These are phyloP conservation scores for Plectropomus leopardus DNA, from an alignment of 2,113 vertebrate species.

Conservation along the genomic window DNA sequence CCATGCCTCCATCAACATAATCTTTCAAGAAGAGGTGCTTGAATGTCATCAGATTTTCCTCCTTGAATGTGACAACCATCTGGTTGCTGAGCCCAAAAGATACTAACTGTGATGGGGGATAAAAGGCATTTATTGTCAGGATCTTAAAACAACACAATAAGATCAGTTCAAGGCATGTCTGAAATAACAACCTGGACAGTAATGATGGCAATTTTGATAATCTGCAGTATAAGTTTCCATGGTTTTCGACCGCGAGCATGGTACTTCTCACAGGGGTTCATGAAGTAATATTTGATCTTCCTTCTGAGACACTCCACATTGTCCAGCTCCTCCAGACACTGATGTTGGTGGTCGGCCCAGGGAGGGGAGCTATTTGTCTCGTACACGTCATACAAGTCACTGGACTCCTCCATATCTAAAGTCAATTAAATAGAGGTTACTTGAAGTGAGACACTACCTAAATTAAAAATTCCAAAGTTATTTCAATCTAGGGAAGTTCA, in stretches of 20 bases:
- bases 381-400: conserved; percentile 44
- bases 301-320: conserved; percentile 88
- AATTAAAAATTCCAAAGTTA: no score
- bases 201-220: conserved; percentile 93
- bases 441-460: no score
- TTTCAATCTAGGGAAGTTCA: no score
- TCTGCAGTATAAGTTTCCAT: conserved; percentile 93
- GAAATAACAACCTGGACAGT: conserved; percentile 88
- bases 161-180: neutral
- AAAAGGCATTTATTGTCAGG: neutral
- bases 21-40: conserved; percentile 94
- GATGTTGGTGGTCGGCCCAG: conserved; percentile 45
- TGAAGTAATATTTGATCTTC: conserved; percentile 94
- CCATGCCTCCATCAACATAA: conserved; percentile 85
- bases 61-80: conserved; percentile 95
- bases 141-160: neutral
- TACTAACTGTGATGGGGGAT: conserved; percentile 87
- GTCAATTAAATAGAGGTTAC: neutral
- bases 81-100: conserved; percentile 95
- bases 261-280: conserved; percentile 97
- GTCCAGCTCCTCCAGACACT: conserved; percentile 68
- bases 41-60: conserved; percentile 93
- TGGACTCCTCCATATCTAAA: conserved; percentile 74
- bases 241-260: conserved; percentile 92
- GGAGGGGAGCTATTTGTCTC: conserved; percentile 12